Conservation (phyloP, 2,888 invertebrate species). For the Monochamus alternatus region DNA sequence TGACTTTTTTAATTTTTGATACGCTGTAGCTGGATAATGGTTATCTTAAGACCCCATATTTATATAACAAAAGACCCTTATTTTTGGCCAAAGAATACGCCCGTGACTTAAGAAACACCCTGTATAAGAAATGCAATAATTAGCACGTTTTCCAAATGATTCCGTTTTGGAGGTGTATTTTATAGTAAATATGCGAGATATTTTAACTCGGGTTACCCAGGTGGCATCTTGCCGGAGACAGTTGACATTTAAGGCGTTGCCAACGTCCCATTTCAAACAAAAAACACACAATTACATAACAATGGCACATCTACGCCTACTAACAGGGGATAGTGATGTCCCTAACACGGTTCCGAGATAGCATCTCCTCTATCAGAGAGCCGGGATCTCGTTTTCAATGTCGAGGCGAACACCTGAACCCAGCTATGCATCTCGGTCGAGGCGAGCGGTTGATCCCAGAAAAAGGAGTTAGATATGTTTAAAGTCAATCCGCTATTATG, state of each 20-base stretch:
- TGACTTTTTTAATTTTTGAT: too few relatives aligned
- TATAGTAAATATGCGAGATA: constrained; percentile 54
- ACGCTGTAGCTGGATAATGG: too few relatives aligned
- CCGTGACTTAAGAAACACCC: too few relatives aligned
- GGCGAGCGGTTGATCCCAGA: constrained; percentile 51
- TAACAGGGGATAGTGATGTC: constrained; percentile 70
- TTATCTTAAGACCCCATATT: too few relatives aligned
- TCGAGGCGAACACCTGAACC: constrained; percentile 64
- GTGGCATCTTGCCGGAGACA: constrained; percentile 68
- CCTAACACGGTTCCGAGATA: constrained; percentile 67
- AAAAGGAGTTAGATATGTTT: constrained; percentile 69
- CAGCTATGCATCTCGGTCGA: constrained; percentile 14
- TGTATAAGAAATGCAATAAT: too few relatives aligned
- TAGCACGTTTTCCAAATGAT: too few relatives aligned
- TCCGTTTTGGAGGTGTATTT: constrained; percentile 58
- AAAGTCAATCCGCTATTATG: constrained; percentile 69
- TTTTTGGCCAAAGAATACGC: too few relatives aligned
- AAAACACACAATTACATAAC: constrained; percentile 71
- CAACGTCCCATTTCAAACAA: constrained; percentile 69
- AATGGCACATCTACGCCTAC: constrained; percentile 71
- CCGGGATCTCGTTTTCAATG: constrained; percentile 63
- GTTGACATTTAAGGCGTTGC: constrained; percentile 70
- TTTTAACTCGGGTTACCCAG: constrained; percentile 62
- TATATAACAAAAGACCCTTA: too few relatives aligned
- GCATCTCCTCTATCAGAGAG: constrained; percentile 61